Evolutionary conservation across 2,888 invertebrate genomes (phyloP).

Genomic region (Dastarcus helophoroides): DNA sequence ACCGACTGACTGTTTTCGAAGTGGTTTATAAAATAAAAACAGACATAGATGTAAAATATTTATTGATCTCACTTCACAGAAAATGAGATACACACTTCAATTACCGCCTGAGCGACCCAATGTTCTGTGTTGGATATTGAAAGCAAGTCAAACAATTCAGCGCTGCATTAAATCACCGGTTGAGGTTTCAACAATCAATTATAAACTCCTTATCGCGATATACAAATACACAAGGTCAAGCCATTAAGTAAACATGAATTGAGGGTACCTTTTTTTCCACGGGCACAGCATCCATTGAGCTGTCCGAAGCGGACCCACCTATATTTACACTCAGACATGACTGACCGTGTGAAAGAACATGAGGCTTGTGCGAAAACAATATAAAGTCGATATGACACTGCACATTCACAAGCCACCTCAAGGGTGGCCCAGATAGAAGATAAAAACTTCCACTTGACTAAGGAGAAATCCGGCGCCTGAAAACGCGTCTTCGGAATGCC

Average conservation of each 20-base stretch:
- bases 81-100: too few species aligned
- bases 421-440: constrained; percentile 17
- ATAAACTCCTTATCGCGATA: background rate
- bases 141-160: too few species aligned
- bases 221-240: constrained; percentile 11
- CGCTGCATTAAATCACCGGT: too few species aligned
- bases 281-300: constrained; percentile 22
- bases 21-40: too few species aligned
- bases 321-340: constrained; percentile 25
- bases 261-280: constrained; percentile 17
- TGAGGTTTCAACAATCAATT: background rate
- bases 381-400: constrained; percentile 21
- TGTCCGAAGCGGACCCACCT: constrained; percentile 28
- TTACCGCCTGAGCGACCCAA: too few species aligned
- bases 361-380: constrained; percentile 27
- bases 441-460: too few species aligned
- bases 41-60: too few species aligned
- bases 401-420: constrained; percentile 17
- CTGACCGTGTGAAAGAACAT: constrained; percentile 27
- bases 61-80: too few species aligned
- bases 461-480: too few species aligned
- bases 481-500: too few species aligned
- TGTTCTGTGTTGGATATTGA: too few species aligned
- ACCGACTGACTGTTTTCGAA: too few species aligned
- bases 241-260: constrained; percentile 12